These are phyloP conservation scores for Chrysolina oricalcia DNA, from an alignment of 2,888 invertebrate species.

Conservation along the genomic window DNA sequence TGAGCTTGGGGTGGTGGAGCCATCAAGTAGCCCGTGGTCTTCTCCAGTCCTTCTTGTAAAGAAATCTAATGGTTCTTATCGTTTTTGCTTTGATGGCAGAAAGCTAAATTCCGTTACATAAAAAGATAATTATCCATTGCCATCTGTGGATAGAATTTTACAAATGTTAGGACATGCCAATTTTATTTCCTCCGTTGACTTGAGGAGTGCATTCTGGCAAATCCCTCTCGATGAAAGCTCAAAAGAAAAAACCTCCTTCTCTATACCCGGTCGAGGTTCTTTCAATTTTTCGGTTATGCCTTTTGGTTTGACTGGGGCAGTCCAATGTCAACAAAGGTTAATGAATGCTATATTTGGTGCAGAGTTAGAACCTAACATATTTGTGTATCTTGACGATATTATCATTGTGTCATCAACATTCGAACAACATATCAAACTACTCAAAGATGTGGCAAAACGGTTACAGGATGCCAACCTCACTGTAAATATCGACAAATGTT, in stretches of 20 bases:
- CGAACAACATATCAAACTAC: no score
- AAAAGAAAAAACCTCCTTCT: conserved; percentile 33
- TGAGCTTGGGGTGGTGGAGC: no score
- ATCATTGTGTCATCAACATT: no score
- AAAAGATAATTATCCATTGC: conserved; percentile 34
- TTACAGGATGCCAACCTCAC: no score
- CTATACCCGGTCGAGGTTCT: not conserved
- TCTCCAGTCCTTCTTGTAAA: conserved; percentile 41
- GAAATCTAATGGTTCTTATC: conserved; percentile 25
- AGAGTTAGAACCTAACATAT: no score
- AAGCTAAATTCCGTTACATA: conserved; percentile 40
- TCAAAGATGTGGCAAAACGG: no score
- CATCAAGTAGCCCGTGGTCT: conserved; percentile 30
- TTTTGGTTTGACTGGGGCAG: no score
- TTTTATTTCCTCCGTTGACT: conserved; percentile 38
- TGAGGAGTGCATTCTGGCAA: conserved; percentile 33
- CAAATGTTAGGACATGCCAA: conserved; percentile 32
- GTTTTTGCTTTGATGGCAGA: conserved; percentile 43
- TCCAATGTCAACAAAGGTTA: no score
- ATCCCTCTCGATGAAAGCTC: conserved; percentile 26
- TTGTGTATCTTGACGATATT: no score
- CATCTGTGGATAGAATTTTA: conserved; percentile 41
- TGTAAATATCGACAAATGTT: no score
- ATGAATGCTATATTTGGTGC: no score
- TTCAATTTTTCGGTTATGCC: conserved; percentile 56